These are phyloP conservation scores for Valencia hispanica DNA, from an alignment of 2,797 vertebrate species.

Conservation along the genomic window DNA sequence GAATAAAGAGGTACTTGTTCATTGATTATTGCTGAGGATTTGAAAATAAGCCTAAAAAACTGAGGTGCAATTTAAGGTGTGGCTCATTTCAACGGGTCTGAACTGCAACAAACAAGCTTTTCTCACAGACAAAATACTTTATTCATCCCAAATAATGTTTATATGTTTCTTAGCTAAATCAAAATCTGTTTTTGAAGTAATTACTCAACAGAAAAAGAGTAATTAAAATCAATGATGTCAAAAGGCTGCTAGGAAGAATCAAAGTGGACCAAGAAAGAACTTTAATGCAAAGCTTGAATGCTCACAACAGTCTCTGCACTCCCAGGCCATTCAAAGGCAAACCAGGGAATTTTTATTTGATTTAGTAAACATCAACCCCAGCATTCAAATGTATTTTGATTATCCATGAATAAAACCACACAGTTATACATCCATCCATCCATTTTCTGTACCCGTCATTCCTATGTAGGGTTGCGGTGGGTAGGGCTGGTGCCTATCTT, in stretches of 20 bases:
- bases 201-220: too few relatives aligned
- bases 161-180: neutral
- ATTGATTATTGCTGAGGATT: neutral
- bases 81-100: neutral
- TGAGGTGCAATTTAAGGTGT: neutral
- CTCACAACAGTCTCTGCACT: neutral
- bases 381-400: slow-evolving; percentile 23
- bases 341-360: slow-evolving; percentile 34
- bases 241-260: neutral
- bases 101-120: neutral
- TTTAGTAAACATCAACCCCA: slow-evolving; percentile 22
- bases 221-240: neutral
- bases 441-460: too few relatives aligned
- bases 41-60: neutral
- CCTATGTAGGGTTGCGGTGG: too few relatives aligned
- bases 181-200: neutral
- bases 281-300: neutral
- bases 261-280: neutral
- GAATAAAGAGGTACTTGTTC: neutral
- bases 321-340: slow-evolving; percentile 35
- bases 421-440: too few relatives aligned
- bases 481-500: too few relatives aligned
- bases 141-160: neutral
- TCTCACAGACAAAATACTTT: neutral
- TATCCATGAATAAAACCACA: neutral